Evolutionary conservation across 2,113 vertebrate species (phyloP).

Genomic region (Lophius piscatorius): DNA sequence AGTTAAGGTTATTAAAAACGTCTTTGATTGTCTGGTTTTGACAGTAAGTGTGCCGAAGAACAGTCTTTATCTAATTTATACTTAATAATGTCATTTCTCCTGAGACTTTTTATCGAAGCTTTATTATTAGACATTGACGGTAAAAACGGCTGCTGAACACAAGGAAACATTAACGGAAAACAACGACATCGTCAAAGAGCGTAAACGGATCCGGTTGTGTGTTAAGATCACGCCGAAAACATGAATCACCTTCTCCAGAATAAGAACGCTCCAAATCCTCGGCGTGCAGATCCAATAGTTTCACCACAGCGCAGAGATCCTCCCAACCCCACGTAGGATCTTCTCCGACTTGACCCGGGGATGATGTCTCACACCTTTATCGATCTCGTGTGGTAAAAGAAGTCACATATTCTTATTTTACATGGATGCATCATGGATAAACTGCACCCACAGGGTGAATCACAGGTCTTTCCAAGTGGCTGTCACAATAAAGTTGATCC

Average conservation of each 20-base stretch:
- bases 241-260: conserved; percentile 4
- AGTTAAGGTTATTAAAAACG: too few species aligned
- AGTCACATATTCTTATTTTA: conserved; percentile 12
- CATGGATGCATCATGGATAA: neutral
- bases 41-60: too few species aligned
- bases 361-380: conserved; percentile 1
- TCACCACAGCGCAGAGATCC: conserved; percentile 27
- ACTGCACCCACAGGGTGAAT: conserved; percentile 7
- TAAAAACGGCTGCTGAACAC: neutral
- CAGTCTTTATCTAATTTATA: too few species aligned
- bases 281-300: conserved; percentile 30
- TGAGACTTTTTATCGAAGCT: too few species aligned
- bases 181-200: too few species aligned
- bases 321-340: conserved; percentile 20
- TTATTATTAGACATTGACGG: neutral
- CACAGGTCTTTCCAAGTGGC: neutral
- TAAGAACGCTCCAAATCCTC: conserved; percentile 9
- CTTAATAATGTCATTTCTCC: too few species aligned
- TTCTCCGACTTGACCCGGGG: conserved; percentile 19
- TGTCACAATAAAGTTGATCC: too few species aligned
- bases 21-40: too few species aligned
- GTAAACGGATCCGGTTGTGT: too few species aligned
- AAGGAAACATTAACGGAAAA: neutral
- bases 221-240: too few species aligned
- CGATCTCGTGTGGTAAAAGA: conserved; percentile 5